These are phyloP conservation scores for Chaetophractus vellerosus DNA, from an alignment of 2,797 vertebrate species.

Conservation along the genomic window DNA sequence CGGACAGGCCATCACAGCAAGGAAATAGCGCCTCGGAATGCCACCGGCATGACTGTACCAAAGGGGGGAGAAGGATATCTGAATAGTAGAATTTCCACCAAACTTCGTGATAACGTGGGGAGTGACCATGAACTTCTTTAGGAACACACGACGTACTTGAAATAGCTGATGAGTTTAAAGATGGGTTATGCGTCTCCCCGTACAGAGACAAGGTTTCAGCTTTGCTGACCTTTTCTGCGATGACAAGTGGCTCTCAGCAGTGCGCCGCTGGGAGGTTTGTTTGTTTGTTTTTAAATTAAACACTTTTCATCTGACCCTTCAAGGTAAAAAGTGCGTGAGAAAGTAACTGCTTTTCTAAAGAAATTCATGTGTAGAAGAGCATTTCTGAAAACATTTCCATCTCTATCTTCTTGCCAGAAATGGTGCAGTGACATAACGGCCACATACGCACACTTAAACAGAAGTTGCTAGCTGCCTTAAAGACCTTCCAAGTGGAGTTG, in stretches of 20 bases:
- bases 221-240: neutral
- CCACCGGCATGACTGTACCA: accelerated
- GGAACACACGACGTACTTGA: neutral
- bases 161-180: neutral
- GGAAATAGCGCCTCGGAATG: neutral
- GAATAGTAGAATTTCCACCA: neutral
- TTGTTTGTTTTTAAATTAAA: neutral
- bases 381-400: conserved; percentile 7
- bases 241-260: conserved; percentile 14
- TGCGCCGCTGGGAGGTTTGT: neutral
- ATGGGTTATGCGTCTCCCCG: neutral
- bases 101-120: neutral
- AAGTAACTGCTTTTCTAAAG: conserved; percentile 45
- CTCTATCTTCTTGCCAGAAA: neutral
- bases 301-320: conserved; percentile 45
- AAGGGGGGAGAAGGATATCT: neutral
- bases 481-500: conserved; percentile 34
- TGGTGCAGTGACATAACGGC: neutral
- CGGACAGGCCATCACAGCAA: too few relatives aligned
- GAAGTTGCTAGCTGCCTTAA: neutral
- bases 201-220: neutral
- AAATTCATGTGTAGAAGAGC: neutral
- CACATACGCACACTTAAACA: neutral
- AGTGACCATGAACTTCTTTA: neutral
- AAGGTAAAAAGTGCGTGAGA: neutral